phyloP scores from a whole-genome alignment of 2,113 vertebrate genomes.

The Phainopepla nitens region DNA sequence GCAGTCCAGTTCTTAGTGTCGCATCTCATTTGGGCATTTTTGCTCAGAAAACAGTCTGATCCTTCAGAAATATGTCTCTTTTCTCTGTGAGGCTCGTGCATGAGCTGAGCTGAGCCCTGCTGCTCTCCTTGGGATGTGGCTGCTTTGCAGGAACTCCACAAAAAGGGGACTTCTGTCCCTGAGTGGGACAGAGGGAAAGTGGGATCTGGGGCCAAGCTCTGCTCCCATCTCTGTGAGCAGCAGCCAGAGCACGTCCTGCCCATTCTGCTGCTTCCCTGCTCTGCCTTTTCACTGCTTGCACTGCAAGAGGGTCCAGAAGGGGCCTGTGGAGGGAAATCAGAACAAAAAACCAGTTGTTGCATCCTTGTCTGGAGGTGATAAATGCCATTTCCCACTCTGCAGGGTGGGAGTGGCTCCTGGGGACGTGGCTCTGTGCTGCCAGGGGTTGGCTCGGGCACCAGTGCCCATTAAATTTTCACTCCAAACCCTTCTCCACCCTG shows the following conservation, averaged over 20 bases:
- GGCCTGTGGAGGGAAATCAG: neutral
- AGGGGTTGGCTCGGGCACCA: neutral
- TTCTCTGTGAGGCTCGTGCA: neutral
- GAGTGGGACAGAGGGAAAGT: neutral
- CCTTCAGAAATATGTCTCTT: neutral
- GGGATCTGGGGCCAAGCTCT: neutral
- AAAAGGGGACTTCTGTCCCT: neutral
- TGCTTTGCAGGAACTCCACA: neutral
- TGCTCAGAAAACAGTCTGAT: neutral
- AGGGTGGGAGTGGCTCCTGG: neutral
- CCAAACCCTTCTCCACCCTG: neutral
- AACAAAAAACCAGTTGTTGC: fast-evolving
- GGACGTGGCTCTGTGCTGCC: neutral
- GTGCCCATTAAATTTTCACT: neutral
- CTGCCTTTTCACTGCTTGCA: neutral
- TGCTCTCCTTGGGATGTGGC: neutral
- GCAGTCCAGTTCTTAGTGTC: neutral
- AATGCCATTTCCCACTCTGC: neutral
- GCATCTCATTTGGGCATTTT: neutral
- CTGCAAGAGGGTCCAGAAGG: no score
- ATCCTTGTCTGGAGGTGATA: neutral
- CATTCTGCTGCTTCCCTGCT: neutral
- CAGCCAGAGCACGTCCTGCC: neutral
- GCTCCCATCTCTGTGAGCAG: neutral
- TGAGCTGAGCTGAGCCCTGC: neutral